Evolutionary conservation across 2,888 invertebrate species (phyloP).

Genomic region (Polietes domitor): DNA sequence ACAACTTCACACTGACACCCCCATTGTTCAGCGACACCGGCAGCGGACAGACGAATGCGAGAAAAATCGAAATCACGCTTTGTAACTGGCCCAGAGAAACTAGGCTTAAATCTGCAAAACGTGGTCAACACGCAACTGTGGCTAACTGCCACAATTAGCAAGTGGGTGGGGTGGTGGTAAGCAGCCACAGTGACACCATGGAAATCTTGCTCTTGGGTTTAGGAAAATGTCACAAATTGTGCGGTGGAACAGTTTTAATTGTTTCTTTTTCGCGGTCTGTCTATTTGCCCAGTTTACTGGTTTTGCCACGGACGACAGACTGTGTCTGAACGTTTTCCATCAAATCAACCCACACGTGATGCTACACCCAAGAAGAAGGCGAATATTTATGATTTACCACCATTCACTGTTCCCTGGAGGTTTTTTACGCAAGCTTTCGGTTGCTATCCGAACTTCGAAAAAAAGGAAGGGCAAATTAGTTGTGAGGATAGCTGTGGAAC

Average conservation of each 20-base stretch:
- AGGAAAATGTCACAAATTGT: background rate
- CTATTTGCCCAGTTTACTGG: no score
- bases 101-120: constrained; percentile 53
- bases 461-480: no score
- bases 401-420: background rate
- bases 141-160: constrained; percentile 65
- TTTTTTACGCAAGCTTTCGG: background rate
- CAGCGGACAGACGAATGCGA: constrained; percentile 10
- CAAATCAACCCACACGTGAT: background rate
- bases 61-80: constrained; percentile 27
- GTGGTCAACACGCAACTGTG: constrained; percentile 63
- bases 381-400: constrained; percentile 31
- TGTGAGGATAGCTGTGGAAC: no score
- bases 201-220: background rate
- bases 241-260: constrained; percentile 16
- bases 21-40: constrained; percentile 32
- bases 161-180: constrained; percentile 59
- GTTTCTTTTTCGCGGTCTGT: background rate
- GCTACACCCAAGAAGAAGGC: background rate
- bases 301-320: no score
- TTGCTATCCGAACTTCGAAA: no score
- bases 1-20: constrained; percentile 51
- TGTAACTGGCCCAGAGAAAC: constrained; percentile 3
- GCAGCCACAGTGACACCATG: constrained; percentile 10
- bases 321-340: background rate